A percentile compares a stretch with the other conserved stretches of the same genome.
These are phyloP conservation scores for Bathybates hornii DNA, from an alignment of 2,113 vertebrate genomes.

Conservation along the genomic window DNA sequence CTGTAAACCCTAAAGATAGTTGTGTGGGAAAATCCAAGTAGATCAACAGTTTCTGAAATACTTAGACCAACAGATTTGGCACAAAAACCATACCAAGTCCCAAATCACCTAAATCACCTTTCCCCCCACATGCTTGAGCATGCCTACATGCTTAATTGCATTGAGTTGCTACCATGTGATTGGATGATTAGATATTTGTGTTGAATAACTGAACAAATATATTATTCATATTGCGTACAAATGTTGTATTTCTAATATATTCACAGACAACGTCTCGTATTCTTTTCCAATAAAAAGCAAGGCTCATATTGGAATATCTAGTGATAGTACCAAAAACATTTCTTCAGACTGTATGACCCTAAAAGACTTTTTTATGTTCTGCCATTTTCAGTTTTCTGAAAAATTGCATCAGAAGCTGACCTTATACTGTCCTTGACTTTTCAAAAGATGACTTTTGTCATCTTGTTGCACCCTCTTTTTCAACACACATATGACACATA, in stretches of 20 bases:
- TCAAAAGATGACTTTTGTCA: background rate
- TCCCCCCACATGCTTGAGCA: background rate
- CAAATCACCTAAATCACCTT: background rate
- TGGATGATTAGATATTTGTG: background rate
- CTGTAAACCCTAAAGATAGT: background rate
- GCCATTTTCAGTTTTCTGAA: rapidly evolving
- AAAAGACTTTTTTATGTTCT: background rate
- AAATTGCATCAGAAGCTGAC: background rate
- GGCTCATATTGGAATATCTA: background rate
- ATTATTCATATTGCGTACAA: background rate
- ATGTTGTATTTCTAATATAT: background rate
- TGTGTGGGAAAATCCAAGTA: background rate
- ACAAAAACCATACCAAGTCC: background rate
- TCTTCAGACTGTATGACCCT: background rate
- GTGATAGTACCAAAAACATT: background rate
- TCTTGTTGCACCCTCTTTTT: background rate
- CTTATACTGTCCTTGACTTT: background rate
- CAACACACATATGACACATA: background rate
- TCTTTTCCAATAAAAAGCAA: background rate
- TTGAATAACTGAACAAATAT: background rate
- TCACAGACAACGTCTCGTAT: rapidly evolving
- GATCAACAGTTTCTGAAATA: background rate
- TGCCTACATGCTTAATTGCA: background rate
- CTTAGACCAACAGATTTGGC: rapidly evolving
- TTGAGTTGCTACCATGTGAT: background rate